phyloP scores from a whole-genome alignment of 2,888 invertebrate species.

The Sceliomorpha sp. region DNA sequence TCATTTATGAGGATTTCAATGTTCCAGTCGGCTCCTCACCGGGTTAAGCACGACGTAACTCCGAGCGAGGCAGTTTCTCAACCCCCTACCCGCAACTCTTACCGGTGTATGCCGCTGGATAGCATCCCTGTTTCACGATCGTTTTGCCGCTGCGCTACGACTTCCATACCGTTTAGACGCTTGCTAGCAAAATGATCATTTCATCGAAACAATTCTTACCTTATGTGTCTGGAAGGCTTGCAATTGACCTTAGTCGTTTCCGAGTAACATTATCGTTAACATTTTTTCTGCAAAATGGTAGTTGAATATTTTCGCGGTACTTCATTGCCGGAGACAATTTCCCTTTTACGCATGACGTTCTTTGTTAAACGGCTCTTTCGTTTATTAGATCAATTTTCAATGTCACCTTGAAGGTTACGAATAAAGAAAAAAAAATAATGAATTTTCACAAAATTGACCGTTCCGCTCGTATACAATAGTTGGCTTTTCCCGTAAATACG shows the following conservation, averaged over 20 bases:
- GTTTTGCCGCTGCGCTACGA: conserved; percentile 3
- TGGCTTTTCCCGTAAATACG: conserved; percentile 13
- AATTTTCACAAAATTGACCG: no score
- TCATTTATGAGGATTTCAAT: conserved; percentile 51
- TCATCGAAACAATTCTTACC: conserved; percentile 1
- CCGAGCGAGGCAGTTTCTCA: conserved; percentile 56
- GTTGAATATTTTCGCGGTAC: not conserved
- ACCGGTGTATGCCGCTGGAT: conserved; percentile 7
- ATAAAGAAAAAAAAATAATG: no score
- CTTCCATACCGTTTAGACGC: conserved; percentile 2
- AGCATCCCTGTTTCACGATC: conserved; percentile 12
- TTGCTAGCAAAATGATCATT: conserved; percentile 5
- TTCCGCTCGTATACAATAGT: no score
- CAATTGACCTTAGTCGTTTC: conserved; percentile 1
- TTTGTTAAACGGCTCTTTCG: no score
- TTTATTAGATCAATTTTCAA: no score
- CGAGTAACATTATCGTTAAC: no score
- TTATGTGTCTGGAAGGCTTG: not conserved
- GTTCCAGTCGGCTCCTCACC: conserved; percentile 27
- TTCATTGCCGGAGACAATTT: no score
- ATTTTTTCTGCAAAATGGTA: not conserved
- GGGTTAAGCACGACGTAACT: conserved; percentile 38
- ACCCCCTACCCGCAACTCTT: conserved; percentile 21
- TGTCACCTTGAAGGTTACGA: no score
- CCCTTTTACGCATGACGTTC: no score